Evolutionary conservation across 2,888 invertebrate species (phyloP), one percentile per base, ranked within the genome.

Genomic region (Drosophila borborema): DNA sequence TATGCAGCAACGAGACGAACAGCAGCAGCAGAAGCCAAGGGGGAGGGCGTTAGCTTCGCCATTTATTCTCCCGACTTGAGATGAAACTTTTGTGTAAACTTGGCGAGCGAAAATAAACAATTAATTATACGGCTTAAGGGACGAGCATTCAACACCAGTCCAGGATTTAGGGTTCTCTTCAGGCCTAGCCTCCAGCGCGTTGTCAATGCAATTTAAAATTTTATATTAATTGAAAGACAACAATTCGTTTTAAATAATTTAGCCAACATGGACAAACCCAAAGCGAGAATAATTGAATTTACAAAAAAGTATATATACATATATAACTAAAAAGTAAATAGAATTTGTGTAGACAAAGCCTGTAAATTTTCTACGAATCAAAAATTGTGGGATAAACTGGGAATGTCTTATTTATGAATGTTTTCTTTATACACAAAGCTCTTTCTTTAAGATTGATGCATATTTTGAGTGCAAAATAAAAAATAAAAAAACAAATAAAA

Each of bases 141-240:
- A 81, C 82, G 69, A 18, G 31, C 49, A 34, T n/a, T 38, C 38
- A 34, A 34, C 28, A 12, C 20, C 53, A 20, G 38, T 53, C 68
- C 68, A 62, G 48, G 59, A 46, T 38, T 62, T 64, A 40, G 51
- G 61, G 45, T 59, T 23, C 49, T 41, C 28, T 28, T 28, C 28
- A 6, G 18, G 53, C 56, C 40, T 51, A 43, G 40, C 18, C 16
- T 10, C 41, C 18, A 54, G 40, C 60, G 23, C 28, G 12, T 41
- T 81, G 70, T 80, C 81, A 85, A 89, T 84, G 76, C 87, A 75
- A 74, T 79, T 72, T 68, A 45, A 58, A 69, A 79, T 77, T 72
- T 59, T 31, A 34, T 68, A 75, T 77, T 89, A 85, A 85, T 89
- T 89, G 77, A 87, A 84, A 75, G 74, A 69, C 81, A 89, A 89